A percentile compares a stretch with the other conserved stretches of the same genome.
phyloP scores from a whole-genome alignment of 1,140 invertebrate species.

The Andrena cerasifolii region DNA sequence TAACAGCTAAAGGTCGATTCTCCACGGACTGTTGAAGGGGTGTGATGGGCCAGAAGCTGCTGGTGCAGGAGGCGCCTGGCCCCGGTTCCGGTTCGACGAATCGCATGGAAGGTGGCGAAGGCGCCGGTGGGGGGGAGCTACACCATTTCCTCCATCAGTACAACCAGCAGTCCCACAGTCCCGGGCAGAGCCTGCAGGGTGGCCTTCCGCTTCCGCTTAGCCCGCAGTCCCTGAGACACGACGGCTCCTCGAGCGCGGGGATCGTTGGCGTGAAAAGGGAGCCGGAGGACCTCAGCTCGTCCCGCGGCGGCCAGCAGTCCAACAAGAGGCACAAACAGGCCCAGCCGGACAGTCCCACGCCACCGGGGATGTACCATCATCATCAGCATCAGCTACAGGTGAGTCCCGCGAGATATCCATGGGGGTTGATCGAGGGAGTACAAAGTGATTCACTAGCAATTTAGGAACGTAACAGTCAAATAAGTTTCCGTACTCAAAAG shows the following conservation, averaged over 20 bases:
- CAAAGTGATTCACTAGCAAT: too few species aligned
- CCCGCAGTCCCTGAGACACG: constrained; percentile 79
- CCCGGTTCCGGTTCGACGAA: constrained; percentile 80
- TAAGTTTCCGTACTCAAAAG: too few species aligned
- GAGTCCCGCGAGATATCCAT: constrained; percentile 44
- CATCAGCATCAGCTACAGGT: constrained; percentile 81
- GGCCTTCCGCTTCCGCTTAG: constrained; percentile 79
- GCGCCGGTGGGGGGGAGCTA: constrained; percentile 82
- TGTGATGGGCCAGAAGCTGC: constrained; percentile 81
- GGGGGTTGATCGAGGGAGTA: too few species aligned
- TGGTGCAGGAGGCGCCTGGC: constrained; percentile 78
- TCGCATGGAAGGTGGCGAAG: constrained; percentile 83
- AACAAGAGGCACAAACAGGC: constrained; percentile 80
- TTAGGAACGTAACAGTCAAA: too few species aligned
- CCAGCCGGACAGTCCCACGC: constrained; percentile 82
- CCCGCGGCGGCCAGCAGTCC: constrained; percentile 82
- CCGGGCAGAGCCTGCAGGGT: constrained; percentile 77
- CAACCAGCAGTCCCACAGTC: constrained; percentile 84
- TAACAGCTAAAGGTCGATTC: constrained; percentile 56
- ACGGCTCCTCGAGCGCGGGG: constrained; percentile 75
- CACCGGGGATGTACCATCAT: constrained; percentile 84
- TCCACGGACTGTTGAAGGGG: constrained; percentile 74
- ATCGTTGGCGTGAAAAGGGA: constrained; percentile 85
- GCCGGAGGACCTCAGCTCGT: constrained; percentile 86
- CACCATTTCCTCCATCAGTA: constrained; percentile 85